A percentile compares a stretch with the other conserved stretches of the same genome.
These are phyloP conservation scores for Brachionichthys hirsutus DNA, from an alignment of 2,113 vertebrate genomes.

Conservation along the genomic window DNA sequence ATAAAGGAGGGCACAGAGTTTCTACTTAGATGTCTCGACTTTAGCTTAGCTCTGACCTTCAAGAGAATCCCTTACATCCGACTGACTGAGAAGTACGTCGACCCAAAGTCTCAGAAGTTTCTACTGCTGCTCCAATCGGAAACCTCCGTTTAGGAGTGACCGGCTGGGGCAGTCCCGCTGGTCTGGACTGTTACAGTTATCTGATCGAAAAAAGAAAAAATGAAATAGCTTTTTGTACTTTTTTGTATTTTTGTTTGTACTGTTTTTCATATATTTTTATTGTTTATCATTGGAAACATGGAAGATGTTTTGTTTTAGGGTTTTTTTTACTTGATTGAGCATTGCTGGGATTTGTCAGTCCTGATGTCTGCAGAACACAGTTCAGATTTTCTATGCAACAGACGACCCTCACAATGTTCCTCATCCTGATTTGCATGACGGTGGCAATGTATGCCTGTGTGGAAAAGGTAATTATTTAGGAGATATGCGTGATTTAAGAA, in stretches of 20 bases:
- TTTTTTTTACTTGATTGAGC: too few species aligned
- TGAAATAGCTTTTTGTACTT: constrained; percentile 57
- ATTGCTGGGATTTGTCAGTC: constrained; percentile 41
- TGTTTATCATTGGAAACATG: constrained; percentile 23
- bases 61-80: constrained; percentile 91
- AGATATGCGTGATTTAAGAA: constrained; percentile 25
- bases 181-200: constrained; percentile 36
- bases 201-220: constrained; percentile 8
- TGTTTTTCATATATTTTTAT: constrained; percentile 36
- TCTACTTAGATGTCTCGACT: constrained; percentile 89
- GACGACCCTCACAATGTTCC: constrained; percentile 29
- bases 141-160: constrained; percentile 66
- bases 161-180: constrained; percentile 10
- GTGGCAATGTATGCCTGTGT: constrained; percentile 42
- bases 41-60: constrained; percentile 88
- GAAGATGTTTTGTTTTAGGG: too few species aligned
- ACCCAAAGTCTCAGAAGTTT: constrained; percentile 96
- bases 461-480: constrained; percentile 12
- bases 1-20: constrained; percentile 88
- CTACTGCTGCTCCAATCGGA: constrained; percentile 90
- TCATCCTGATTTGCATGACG: constrained; percentile 27
- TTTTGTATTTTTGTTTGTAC: constrained; percentile 54
- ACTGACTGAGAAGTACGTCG: constrained; percentile 89
- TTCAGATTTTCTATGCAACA: constrained; percentile 65
- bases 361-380: constrained; percentile 44